A percentile compares a stretch with the other conserved stretches of the same genome.
These are phyloP conservation scores for Drosophila diplacantha DNA, from an alignment of 2,888 invertebrate species.

Conservation along the genomic window DNA sequence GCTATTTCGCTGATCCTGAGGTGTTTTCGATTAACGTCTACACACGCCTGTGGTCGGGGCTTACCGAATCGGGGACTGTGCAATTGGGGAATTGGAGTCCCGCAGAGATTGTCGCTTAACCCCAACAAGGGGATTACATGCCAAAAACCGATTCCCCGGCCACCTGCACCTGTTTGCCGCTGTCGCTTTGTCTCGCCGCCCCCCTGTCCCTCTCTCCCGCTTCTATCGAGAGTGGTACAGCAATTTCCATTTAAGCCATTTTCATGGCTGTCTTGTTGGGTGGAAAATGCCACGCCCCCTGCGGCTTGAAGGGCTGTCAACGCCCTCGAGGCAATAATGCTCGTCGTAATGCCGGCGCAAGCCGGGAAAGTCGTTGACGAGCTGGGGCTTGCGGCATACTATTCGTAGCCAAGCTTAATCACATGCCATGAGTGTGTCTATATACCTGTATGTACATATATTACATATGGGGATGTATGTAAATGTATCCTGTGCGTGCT, in stretches of 20 bases:
- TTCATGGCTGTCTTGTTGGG: constrained; percentile 21
- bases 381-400: constrained; percentile 17
- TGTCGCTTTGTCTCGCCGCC: neutral
- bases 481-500: neutral
- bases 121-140: constrained; percentile 30
- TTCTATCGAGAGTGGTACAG: constrained; percentile 15
- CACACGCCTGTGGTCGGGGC: constrained; percentile 1
- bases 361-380: constrained; percentile 12
- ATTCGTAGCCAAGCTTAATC: constrained; percentile 20
- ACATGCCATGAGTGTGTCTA: neutral
- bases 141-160: constrained; percentile 22
- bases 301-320: constrained; percentile 25
- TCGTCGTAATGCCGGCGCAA: constrained; percentile 13
- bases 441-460: too few species aligned
- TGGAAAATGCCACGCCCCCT: constrained; percentile 17
- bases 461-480: too few species aligned
- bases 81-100: constrained; percentile 18
- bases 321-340: constrained; percentile 22
- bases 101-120: constrained; percentile 26
- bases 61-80: neutral
- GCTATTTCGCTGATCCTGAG: neutral
- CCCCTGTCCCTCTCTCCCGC: neutral
- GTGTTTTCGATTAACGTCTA: constrained; percentile 21
- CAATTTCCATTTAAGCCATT: constrained; percentile 32
- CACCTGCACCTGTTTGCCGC: constrained; percentile 18